These are phyloP conservation scores for Marronus borbonicus DNA, from an alignment of 2,888 invertebrate species.

Conservation along the genomic window DNA sequence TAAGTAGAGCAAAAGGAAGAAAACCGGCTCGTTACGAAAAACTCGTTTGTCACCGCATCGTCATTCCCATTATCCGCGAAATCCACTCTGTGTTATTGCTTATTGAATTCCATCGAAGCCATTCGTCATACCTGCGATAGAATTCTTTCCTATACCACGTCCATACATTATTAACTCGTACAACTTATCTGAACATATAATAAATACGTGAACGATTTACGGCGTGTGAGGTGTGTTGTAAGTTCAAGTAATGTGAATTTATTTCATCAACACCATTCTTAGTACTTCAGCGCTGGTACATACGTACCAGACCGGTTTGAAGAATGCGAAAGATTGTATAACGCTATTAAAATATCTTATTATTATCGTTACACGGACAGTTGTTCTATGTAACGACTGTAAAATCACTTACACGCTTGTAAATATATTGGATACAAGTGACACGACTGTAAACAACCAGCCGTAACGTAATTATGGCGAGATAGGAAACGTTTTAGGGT, in stretches of 20 bases:
- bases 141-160: background rate
- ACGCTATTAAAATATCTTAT: conserved; percentile 35
- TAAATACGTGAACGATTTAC: conserved; percentile 21
- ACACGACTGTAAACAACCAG: background rate
- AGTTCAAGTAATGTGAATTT: conserved; percentile 29
- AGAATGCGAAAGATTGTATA: conserved; percentile 38
- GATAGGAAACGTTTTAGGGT: too few relatives aligned
- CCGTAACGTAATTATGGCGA: background rate
- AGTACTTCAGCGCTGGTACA: conserved; percentile 21
- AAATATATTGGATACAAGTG: background rate
- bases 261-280: conserved; percentile 37
- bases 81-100: conserved; percentile 15
- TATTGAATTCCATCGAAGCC: conserved; percentile 14
- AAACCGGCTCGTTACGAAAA: conserved; percentile 15
- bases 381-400: conserved; percentile 21
- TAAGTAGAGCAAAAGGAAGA: conserved; percentile 8
- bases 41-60: conserved; percentile 17
- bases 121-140: conserved; percentile 1
- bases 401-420: conserved; percentile 9
- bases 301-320: conserved; percentile 27
- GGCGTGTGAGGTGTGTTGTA: conserved; percentile 24
- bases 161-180: background rate
- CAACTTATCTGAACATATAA: background rate
- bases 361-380: conserved; percentile 28
- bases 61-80: conserved; percentile 1